Conservation (phyloP, 2,113 vertebrate genomes). For the Podocnemis expansa region DNA sequence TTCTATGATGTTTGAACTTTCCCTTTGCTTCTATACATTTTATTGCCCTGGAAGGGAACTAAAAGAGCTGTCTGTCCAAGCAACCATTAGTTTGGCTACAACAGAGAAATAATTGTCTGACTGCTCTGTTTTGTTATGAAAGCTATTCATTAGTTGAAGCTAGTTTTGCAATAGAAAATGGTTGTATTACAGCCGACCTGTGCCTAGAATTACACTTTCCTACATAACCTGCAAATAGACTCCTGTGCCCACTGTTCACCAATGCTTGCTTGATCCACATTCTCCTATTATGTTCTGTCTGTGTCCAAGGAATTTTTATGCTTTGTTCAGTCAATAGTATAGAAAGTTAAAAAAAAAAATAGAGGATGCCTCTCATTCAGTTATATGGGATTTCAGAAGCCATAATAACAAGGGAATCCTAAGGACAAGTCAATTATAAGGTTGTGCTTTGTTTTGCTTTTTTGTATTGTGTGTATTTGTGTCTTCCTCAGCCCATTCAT, state of each 20-base stretch:
- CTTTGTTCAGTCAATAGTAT: neutral
- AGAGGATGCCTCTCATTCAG: neutral
- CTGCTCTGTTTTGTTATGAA: neutral
- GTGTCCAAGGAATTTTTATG: neutral
- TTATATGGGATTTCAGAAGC: neutral
- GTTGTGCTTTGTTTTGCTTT: rapidly evolving
- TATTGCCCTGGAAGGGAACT: neutral
- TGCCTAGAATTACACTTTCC: neutral
- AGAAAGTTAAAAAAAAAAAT: rapidly evolving
- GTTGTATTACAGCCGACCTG: neutral
- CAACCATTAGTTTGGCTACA: neutral
- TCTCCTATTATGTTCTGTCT: neutral
- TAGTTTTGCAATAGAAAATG: neutral
- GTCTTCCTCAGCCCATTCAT: neutral
- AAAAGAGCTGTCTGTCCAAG: neutral
- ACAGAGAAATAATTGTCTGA: neutral
- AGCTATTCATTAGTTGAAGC: neutral
- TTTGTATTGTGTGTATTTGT: neutral
- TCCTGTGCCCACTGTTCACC: neutral
- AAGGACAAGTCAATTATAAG: neutral
- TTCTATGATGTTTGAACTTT: neutral
- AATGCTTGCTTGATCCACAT: neutral
- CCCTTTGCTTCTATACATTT: neutral
- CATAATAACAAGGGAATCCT: neutral
- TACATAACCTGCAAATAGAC: neutral